phyloP scores from a whole-genome alignment of 2,113 vertebrate species.

The Benthochromis sp. region DNA sequence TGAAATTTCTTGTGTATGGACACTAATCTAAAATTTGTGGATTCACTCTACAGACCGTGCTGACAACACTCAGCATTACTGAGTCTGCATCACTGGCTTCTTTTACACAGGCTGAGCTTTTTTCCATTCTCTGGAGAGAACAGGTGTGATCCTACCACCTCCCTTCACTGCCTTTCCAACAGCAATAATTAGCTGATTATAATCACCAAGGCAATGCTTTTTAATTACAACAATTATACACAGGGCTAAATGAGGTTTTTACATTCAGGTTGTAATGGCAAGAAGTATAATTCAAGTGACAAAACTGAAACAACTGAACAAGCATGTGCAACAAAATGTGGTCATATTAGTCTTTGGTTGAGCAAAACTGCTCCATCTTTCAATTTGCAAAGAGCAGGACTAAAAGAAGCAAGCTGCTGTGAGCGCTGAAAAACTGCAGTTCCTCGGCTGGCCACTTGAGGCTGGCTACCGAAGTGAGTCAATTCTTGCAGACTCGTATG shows the following conservation, averaged over 20 bases:
- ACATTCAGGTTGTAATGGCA: background rate
- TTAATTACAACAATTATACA: background rate
- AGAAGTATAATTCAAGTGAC: background rate
- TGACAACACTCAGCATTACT: background rate
- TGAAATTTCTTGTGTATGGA: background rate
- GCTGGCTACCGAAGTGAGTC: background rate
- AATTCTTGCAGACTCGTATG: background rate
- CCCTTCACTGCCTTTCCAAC: background rate
- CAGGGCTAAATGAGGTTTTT: background rate
- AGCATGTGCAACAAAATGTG: background rate
- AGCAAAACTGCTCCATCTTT: background rate
- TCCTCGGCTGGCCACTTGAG: background rate
- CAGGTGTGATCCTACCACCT: background rate
- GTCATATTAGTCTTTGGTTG: background rate
- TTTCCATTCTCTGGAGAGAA: background rate
- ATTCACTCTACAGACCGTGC: background rate
- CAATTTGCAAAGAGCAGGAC: background rate
- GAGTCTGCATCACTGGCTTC: background rate
- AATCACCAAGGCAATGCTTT: background rate
- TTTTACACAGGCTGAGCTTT: background rate
- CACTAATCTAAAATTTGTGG: background rate
- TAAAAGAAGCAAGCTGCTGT: background rate
- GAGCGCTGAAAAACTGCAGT: background rate
- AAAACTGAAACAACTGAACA: background rate
- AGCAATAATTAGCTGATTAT: constrained; percentile 2